A percentile compares a stretch with the other conserved stretches of the same genome.
phyloP scores from a whole-genome alignment of 2,113 vertebrate species.

The Tragulus kanchil region DNA sequence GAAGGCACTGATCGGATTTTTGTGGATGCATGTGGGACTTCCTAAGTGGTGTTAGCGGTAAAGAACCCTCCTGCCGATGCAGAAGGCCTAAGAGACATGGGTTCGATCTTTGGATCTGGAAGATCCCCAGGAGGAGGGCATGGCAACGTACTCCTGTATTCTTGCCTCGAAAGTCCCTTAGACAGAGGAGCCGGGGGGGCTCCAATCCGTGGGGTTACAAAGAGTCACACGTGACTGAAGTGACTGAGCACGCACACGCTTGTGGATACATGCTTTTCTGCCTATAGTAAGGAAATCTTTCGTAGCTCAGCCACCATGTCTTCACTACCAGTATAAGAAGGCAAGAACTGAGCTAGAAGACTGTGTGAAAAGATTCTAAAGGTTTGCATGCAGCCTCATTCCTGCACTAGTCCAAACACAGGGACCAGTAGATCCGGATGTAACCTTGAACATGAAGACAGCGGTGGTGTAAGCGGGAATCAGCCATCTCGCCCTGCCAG shows the following conservation, averaged over 20 bases:
- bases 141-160: background rate
- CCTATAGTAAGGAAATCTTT: background rate
- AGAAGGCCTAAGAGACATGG: background rate
- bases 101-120: background rate
- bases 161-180: background rate
- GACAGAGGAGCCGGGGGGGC: background rate
- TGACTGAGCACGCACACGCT: background rate
- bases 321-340: background rate
- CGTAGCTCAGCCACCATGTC: background rate
- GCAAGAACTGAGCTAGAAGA: background rate
- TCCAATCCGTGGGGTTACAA: background rate
- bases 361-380: fast-evolving
- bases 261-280: background rate
- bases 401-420: background rate
- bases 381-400: background rate
- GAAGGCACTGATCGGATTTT: background rate
- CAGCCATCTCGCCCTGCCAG: background rate
- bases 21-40: background rate
- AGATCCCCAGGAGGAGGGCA: background rate
- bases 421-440: fast-evolving
- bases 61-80: background rate
- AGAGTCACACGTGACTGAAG: background rate
- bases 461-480: fast-evolving
- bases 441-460: fast-evolving
- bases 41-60: background rate